Base-by-base conservation (phyloP, 92 coral and sea anemone species). In the Palythoa grandiflora region DNA sequence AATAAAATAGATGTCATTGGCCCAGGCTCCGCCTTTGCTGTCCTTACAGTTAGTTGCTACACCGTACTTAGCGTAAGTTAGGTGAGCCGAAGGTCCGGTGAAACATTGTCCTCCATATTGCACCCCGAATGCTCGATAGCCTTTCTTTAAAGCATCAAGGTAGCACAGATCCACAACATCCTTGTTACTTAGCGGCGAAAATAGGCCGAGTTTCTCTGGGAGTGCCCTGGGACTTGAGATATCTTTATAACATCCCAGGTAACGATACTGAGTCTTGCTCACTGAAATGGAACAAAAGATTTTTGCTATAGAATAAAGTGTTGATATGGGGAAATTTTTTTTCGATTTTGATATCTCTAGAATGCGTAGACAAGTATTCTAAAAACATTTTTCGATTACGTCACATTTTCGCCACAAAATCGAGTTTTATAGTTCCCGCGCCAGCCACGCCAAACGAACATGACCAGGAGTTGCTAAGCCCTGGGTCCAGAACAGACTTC, bases 31-130 rank as follows among this genome's bases (percentile, higher is more conserved):
- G 15, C 86, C 86, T n/a, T 63, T 81, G 36, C 75, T 44, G 35
- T 81, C 19, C 47, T 63, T 81, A 15, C 86, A 81, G 73, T 81
- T 81, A 50, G 5, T 39, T 63, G 51, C 48, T 50, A 11, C 16
- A 13, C 86, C 86, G 35, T 81, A 60, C 38, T 50, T 81, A n/a
- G 70, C 38, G 52, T 81, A 81, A 17, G 73, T 39, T 60, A 38
- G n/a, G 48, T 81, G 48, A 16, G 61, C 86, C 2, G 38, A 48
- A 51, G 86, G 15, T 11, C 86, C 86, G 13, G 86, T 57, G 74
- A 68, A 81, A 63, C 86, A 81, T 16, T 81, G 74, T 2, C 86
- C 86, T 10, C 75, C 75, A 38, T 63, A 61, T 38, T 81, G 86
- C 21, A 81, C 54, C 63, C 86, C 86, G 38, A 81, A 81, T 38